These are phyloP conservation scores for Melinaea marsaeus DNA, from an alignment of 2,888 invertebrate species.

Conservation along the genomic window DNA sequence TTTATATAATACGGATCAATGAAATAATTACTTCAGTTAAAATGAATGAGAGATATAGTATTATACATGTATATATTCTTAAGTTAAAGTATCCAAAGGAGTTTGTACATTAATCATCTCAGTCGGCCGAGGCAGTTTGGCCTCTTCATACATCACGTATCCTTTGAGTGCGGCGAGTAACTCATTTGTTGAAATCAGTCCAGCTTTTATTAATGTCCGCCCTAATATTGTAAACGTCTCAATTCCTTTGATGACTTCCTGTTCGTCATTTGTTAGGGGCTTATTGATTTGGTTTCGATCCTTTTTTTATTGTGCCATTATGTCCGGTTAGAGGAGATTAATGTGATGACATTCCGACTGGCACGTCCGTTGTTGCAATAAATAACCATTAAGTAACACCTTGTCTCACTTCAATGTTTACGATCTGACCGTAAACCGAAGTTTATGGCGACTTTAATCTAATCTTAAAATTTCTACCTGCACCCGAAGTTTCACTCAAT, in stretches of 20 bases:
- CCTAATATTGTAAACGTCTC: constrained; percentile 68
- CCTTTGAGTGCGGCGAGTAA: constrained; percentile 56
- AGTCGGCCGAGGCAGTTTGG: constrained; percentile 42
- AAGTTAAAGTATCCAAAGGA: constrained; percentile 42
- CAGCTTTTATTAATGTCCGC: constrained; percentile 57
- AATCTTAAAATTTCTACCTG: constrained; percentile 68
- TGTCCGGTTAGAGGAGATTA: constrained; percentile 66
- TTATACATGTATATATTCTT: constrained; percentile 37
- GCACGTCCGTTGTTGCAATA: constrained; percentile 65
- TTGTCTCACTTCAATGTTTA: constrained; percentile 61
- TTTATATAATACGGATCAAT: not conserved
- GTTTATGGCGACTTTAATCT: constrained; percentile 46
- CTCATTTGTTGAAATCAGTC: constrained; percentile 63
- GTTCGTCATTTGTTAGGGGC: constrained; percentile 49
- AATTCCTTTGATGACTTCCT: constrained; percentile 68
- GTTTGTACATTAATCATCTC: constrained; percentile 63
- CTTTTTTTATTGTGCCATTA: constrained; percentile 45
- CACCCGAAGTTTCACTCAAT: constrained; percentile 46
- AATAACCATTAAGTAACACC: constrained; percentile 75
- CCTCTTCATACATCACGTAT: constrained; percentile 57
- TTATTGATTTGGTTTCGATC: constrained; percentile 50
- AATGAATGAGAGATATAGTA: constrained; percentile 43
- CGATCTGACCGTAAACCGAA: constrained; percentile 58
- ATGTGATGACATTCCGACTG: constrained; percentile 58
- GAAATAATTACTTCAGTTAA: constrained; percentile 25